Evolutionary conservation across 1,140 invertebrate species (phyloP).

Genomic region (Hydropsyche tenuis): DNA sequence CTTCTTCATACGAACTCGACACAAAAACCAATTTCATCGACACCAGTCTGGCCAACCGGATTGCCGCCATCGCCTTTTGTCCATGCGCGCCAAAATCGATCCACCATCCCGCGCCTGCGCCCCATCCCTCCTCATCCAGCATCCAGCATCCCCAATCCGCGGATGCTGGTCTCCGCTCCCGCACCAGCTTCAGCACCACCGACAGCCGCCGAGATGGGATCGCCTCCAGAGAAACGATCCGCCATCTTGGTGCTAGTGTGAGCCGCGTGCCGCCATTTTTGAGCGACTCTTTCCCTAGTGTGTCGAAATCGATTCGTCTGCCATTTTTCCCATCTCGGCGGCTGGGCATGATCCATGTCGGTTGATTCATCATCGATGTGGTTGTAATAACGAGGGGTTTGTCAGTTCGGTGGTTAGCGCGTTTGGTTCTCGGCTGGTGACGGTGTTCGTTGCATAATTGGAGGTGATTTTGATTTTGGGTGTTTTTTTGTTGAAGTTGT

Average conservation of each 20-base stretch:
- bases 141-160: background rate
- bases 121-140: background rate
- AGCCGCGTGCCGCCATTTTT: too few species aligned
- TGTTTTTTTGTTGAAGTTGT: too few species aligned
- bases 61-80: background rate
- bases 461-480: too few species aligned
- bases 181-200: constrained; percentile 3
- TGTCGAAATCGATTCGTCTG: background rate
- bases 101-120: constrained; percentile 17
- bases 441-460: too few species aligned
- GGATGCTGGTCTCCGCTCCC: background rate
- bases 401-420: too few species aligned
- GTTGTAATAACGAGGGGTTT: too few species aligned
- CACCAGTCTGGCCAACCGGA: background rate
- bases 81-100: constrained; percentile 32
- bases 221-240: background rate
- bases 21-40: background rate
- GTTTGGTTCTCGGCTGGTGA: too few species aligned
- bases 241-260: background rate
- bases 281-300: background rate
- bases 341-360: too few species aligned
- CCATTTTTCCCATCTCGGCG: too few species aligned
- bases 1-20: too few species aligned
- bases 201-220: constrained; percentile 35
- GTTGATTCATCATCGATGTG: too few species aligned